Evolutionary conservation across 1,140 invertebrate species (phyloP), one percentile per base, ranked within the genome.

Genomic region (Bombus breviceps): DNA sequence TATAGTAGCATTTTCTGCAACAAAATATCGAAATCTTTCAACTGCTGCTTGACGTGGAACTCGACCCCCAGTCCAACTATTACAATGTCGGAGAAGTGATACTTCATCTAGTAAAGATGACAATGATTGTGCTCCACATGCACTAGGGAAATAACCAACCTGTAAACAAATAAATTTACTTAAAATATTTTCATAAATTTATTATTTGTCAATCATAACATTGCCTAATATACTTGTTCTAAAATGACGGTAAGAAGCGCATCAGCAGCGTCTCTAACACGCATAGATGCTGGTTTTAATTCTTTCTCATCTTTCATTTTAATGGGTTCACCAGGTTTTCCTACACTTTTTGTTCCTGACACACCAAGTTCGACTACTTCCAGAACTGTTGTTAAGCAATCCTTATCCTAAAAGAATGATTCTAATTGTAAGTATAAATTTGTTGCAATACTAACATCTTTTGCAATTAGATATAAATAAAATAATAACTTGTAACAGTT

Each of bases 351-450:
- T 5, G 98, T 98, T 18, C 99, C 99, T 0, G 99, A 99, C 72
- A 99, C 98, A 82, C 99, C 99, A 13, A 99, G 96, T 94, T 99
- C 99, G 3, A 99, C 98, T 0, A 99, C 99, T 95, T 99, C 98
- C 69, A 99, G 96, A 18, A 99, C 98, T 74, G 98, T 98, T 83
- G 97, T 97, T 5, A 99, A 96, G 95, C 98, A 99, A 92, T 99
- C 98, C 89, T 98, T 97, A 94, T 99, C 99, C 92, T 98, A 13
- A 13, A 79, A 53, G 85, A 64, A 82, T 32, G 66, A 32, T 43
- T 32, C 3, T n/a, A 53, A 22, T 22, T 53, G 47, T 53, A 41
- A 43, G 28, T 53, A 80, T 73, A 53, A 73, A 82, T 76, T 39
- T 69, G n/a, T 59, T 64, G 68, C 43, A 71, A 81, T 43, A 3